Evolutionary conservation across 2,888 invertebrate species (phyloP).

Genomic region (Dexiosoma caninum): DNA sequence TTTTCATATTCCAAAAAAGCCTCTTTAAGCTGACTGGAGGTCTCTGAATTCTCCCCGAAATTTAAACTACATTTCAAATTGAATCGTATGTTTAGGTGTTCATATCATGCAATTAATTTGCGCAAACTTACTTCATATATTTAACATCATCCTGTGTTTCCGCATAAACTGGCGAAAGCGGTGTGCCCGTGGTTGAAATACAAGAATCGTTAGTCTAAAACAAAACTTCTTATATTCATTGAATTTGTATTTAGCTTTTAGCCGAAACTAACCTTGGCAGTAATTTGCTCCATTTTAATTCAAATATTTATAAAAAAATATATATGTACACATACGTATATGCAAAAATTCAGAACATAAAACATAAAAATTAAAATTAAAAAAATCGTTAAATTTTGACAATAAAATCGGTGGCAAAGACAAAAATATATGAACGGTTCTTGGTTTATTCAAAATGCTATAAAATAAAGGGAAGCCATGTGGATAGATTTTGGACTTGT

Average conservation of each 20-base stretch:
- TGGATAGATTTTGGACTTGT: no score
- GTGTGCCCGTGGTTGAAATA: conserved; percentile 63
- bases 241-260: not conserved
- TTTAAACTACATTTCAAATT: conserved; percentile 53
- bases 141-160: conserved; percentile 60
- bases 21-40: conserved; percentile 62
- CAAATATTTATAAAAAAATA: not conserved
- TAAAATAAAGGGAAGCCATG: no score
- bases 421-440: not conserved
- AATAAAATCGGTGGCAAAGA: conserved; percentile 21
- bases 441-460: not conserved
- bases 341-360: not conserved
- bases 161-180: conserved; percentile 52
- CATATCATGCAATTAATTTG: not conserved
- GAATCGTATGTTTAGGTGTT: not conserved
- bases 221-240: not conserved
- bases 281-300: conserved; percentile 38
- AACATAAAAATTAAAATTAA: not conserved
- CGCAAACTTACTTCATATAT: conserved; percentile 62
- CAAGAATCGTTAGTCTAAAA: conserved; percentile 61
- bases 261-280: conserved; percentile 14
- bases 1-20: conserved; percentile 51
- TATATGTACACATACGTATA: not conserved
- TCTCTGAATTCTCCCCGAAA: conserved; percentile 64
- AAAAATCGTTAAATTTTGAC: conserved; percentile 28